Base-by-base conservation (phyloP, 2,113 vertebrate genomes). In the Onychorhynchus coronatus region DNA sequence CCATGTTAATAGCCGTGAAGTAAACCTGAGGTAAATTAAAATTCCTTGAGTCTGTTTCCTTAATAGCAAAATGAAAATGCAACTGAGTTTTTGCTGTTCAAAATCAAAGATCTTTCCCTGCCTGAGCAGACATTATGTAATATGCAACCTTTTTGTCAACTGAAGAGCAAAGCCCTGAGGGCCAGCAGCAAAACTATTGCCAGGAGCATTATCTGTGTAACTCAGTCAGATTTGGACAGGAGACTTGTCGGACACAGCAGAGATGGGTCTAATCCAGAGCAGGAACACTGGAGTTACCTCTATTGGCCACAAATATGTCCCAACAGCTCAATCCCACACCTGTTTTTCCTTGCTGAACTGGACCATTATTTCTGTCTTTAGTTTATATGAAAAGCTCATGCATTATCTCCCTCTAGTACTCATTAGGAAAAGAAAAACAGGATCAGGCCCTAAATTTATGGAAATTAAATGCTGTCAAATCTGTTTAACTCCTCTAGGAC, bases 401-500 rank as follows among this genome's bases (percentile, higher is more conserved):
- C 8, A 8, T 82, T 93, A 55, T 77, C 37, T 96, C 87, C 87
- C 94, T 79, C 46, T 89, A 76, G 87, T 96, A 93, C 49, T 89
- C 73, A 88, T 93, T 94, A 94, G 85, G 49, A 88, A 96, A 93
- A 79, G 42, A 71, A 90, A 63, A 52, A 11, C 72, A 93, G 96
- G 92, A 96, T 93, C 83, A 56, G 92, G 65, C 94, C 95, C 93
- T 89, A 95, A 93, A 95, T 92, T 71, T 96, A 95, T 89, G 84
- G 59, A 84, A 97, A 88, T 94, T 71, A 91, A 94, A 92, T 93
- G 88, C 85, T 92, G 75, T 86, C 93, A 94, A 87, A 92, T 93
- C 56, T 66, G 83, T 94, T 88, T 97, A 94, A 95, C 59, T 97
- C 91, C 90, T 96, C 41, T 91, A 96, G 80, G 85, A 96, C 74